phyloP scores from a whole-genome alignment of 2,797 vertebrate genomes.

The Macropus fuliginosus region DNA sequence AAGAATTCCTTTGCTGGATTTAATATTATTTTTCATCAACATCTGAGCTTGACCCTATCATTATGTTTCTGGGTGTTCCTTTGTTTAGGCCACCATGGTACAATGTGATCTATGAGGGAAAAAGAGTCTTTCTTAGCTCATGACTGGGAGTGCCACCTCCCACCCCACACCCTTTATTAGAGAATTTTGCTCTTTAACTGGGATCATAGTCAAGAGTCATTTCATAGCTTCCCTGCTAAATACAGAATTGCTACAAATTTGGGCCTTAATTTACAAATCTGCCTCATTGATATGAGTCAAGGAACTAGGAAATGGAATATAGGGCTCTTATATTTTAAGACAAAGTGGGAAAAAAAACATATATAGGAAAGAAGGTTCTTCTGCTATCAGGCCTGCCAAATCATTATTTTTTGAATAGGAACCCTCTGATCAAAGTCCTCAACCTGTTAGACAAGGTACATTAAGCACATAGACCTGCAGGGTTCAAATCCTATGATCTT shows the following conservation, averaged over 20 bases:
- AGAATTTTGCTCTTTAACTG: background rate
- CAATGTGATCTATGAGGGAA: background rate
- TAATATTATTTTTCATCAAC: background rate
- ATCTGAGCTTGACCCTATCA: background rate
- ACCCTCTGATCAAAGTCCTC: background rate
- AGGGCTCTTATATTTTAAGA: background rate
- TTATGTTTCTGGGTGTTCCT: background rate
- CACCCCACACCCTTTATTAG: background rate
- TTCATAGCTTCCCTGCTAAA: background rate
- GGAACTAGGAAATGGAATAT: background rate
- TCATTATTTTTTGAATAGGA: background rate
- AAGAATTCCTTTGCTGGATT: background rate
- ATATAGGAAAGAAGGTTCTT: background rate
- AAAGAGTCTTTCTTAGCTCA: background rate
- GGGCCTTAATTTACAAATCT: background rate
- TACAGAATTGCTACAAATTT: background rate
- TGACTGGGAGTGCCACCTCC: background rate
- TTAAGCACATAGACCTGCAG: background rate
- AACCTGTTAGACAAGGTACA: background rate
- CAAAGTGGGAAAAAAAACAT: background rate
- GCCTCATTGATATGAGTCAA: background rate
- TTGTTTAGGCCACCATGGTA: background rate
- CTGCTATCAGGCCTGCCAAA: background rate
- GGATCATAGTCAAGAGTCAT: background rate
- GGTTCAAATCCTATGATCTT: background rate